Conservation (phyloP, 2,888 invertebrate genomes). For the Caenorhabditis sp. region DNA sequence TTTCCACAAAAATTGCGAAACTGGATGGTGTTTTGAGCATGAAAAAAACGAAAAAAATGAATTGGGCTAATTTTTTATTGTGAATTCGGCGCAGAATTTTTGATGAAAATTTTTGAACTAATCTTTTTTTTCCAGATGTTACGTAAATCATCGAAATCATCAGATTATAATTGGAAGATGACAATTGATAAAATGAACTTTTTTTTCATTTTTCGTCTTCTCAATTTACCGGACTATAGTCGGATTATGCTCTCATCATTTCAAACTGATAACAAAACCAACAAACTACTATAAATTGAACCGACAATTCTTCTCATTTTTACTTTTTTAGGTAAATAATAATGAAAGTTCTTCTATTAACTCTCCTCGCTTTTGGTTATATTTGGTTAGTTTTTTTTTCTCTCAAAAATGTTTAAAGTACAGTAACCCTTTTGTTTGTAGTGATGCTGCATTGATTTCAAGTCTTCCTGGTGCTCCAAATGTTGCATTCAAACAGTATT, state of each 20-base stretch:
- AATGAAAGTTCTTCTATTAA: not conserved
- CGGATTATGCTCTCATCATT: not conserved
- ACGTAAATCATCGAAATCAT: too few relatives aligned
- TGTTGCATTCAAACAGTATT: constrained; percentile 72
- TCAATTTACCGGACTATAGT: not conserved
- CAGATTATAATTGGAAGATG: not conserved
- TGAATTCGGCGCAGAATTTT: too few relatives aligned
- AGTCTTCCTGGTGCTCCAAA: constrained; percentile 49
- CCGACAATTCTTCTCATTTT: not conserved
- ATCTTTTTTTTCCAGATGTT: too few relatives aligned
- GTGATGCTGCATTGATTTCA: constrained; percentile 23
- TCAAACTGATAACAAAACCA: not conserved
- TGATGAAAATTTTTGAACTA: too few relatives aligned
- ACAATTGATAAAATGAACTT: constrained; percentile 4
- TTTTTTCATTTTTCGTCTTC: not conserved
- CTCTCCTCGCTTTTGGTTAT: not conserved
- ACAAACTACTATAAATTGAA: not conserved
- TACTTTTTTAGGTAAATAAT: not conserved
- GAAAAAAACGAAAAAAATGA: too few relatives aligned
- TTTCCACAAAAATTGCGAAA: too few relatives aligned
- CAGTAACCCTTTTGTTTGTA: not conserved
- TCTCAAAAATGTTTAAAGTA: too few relatives aligned
- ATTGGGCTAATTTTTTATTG: too few relatives aligned
- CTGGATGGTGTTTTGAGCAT: too few relatives aligned
- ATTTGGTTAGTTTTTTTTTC: not conserved